Evolutionary conservation across 2,113 vertebrate species (phyloP).

Genomic region (Sapajus apella): DNA sequence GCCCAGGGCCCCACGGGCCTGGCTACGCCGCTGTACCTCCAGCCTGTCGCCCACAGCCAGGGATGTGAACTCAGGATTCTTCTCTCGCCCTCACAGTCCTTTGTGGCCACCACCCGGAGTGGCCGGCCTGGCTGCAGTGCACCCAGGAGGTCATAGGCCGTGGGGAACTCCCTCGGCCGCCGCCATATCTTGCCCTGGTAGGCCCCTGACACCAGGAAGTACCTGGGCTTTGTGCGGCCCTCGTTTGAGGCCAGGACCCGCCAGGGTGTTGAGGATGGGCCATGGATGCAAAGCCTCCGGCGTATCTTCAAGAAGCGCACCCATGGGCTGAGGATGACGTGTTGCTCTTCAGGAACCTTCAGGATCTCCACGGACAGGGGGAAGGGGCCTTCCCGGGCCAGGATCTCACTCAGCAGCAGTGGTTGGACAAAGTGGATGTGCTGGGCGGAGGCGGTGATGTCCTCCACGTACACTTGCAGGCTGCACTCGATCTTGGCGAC

Average conservation of each 20-base stretch:
- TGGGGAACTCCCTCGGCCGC: too few relatives aligned
- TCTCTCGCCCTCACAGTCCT: too few relatives aligned
- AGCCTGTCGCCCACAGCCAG: too few relatives aligned
- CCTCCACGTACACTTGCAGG: conserved; percentile 92
- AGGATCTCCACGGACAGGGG: conserved; percentile 86
- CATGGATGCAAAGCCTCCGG: conserved; percentile 83
- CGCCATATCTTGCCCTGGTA: too few relatives aligned
- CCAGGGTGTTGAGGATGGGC: conserved; percentile 51
- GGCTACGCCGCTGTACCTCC: neutral
- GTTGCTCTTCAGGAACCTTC: conserved; percentile 64
- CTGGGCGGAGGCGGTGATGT: conserved; percentile 84
- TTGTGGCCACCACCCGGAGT: too few relatives aligned
- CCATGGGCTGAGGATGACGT: conserved; percentile 85
- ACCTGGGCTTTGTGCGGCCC: too few relatives aligned
- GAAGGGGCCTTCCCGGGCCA: conserved; percentile 79
- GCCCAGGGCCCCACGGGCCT: too few relatives aligned
- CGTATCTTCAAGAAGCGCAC: conserved; percentile 75
- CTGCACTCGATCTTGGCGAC: conserved; percentile 89
- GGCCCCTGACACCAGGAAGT: too few relatives aligned
- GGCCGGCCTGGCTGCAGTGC: too few relatives aligned
- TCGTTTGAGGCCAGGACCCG: conserved; percentile 83
- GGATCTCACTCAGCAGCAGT: conserved; percentile 84
- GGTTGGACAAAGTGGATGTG: conserved; percentile 87
- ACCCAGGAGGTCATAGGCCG: too few relatives aligned
- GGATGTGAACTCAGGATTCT: too few relatives aligned